Evolutionary conservation across 2,888 invertebrate species (phyloP).

Genomic region (Scaptomyza tumidula): DNA sequence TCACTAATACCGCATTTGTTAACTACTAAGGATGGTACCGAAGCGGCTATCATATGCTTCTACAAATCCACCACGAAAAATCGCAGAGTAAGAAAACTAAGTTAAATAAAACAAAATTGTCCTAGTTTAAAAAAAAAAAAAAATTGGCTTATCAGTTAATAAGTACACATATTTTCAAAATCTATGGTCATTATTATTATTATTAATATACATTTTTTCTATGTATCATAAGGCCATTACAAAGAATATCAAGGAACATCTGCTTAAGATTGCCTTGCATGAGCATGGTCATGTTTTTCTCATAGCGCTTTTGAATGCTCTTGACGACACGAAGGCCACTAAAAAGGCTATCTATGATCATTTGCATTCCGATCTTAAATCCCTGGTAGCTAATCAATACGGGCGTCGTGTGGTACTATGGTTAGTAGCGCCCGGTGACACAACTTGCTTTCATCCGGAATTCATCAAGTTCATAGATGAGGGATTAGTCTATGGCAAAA

Average conservation of each 20-base stretch:
- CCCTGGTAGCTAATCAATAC: slow-evolving; percentile 90
- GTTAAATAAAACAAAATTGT: not conserved
- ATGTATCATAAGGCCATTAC: slow-evolving; percentile 88
- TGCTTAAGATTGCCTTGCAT: slow-evolving; percentile 91
- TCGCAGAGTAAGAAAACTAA: slow-evolving; percentile 86
- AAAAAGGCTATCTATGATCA: slow-evolving; percentile 92
- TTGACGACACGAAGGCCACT: slow-evolving; percentile 96
- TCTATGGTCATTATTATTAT: too few relatives aligned
- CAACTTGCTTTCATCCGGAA: slow-evolving; percentile 92
- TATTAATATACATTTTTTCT: too few relatives aligned
- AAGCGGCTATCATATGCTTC: slow-evolving; percentile 92
- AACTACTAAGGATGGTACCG: slow-evolving; percentile 93
- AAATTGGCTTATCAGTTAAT: too few relatives aligned
- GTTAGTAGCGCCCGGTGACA: slow-evolving; percentile 92
- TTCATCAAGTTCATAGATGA: slow-evolving; percentile 90
- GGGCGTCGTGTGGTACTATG: slow-evolving; percentile 95
- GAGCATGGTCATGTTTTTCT: slow-evolving; percentile 94
- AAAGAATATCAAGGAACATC: slow-evolving; percentile 94
- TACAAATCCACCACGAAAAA: slow-evolving; percentile 94
- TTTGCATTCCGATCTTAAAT: slow-evolving; percentile 88
- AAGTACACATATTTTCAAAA: too few relatives aligned
- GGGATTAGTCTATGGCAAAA: slow-evolving; percentile 91
- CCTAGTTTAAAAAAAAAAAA: too few relatives aligned
- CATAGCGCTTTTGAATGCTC: slow-evolving; percentile 92
- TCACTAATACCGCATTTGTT: slow-evolving; percentile 88